phyloP scores from a whole-genome alignment of 2,797 vertebrate species.

The Galaxias olidus region DNA sequence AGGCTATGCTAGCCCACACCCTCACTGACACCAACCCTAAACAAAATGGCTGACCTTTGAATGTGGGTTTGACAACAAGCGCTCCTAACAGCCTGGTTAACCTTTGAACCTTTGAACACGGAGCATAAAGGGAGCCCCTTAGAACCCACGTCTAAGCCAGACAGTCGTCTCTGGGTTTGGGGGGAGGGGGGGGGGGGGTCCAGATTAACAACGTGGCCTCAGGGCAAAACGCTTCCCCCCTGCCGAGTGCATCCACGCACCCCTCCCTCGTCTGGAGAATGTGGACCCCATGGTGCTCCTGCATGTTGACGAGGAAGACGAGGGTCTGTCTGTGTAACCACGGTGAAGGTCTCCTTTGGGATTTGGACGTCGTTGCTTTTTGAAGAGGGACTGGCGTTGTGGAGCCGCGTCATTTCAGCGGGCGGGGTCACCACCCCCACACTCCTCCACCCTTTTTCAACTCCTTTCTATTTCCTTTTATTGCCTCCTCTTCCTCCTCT shows the following conservation, averaged over 20 bases:
- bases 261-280: neutral
- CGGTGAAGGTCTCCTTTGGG: constrained; percentile 19
- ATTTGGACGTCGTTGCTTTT: neutral
- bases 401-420: too few relatives aligned
- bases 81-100: constrained; percentile 62
- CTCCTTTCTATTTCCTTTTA: neutral
- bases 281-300: neutral
- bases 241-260: constrained; percentile 28
- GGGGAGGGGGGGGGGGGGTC: too few relatives aligned
- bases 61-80: too few relatives aligned
- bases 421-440: neutral
- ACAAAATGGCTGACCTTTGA: too few relatives aligned
- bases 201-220: constrained; percentile 55
- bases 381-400: too few relatives aligned
- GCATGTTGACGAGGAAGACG: constrained; percentile 14
- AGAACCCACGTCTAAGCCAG: constrained; percentile 44
- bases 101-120: too few relatives aligned
- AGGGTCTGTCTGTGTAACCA: constrained; percentile 28
- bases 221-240: constrained; percentile 43
- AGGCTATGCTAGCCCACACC: too few relatives aligned
- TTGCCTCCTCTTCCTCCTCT: too few relatives aligned
- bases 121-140: too few relatives aligned
- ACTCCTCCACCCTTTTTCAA: constrained; percentile 1
- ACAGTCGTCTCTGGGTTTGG: constrained; percentile 33
- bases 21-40: too few relatives aligned